Evolutionary conservation across 1,140 invertebrate species (phyloP), one percentile per base, ranked within the genome.

Genomic region (Apis cerana): DNA sequence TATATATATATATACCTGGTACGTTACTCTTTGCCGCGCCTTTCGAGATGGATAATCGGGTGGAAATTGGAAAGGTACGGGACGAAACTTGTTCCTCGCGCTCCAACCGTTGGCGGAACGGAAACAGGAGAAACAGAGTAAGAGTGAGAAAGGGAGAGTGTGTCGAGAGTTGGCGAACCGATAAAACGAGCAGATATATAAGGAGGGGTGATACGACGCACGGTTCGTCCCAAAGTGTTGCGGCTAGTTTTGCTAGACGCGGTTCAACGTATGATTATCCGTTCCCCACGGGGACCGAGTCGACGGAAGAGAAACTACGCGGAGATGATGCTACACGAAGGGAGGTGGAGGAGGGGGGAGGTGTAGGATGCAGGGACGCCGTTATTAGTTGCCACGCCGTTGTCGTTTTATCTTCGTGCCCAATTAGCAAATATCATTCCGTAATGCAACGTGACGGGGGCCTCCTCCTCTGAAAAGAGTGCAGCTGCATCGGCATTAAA

Each of bases 381-480:
- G 91, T 94, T 93, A 94, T 94, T 94, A 94, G 91, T 91, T 91
- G 88, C 86, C 69, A 75, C 84, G 75, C 87, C 87, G 86, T 88
- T 84, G 84, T 93, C 90, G 90, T 93, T 93, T 94, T 94, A 93
- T 94, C 92, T 93, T 93, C 91, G 90, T 89, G 89, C 92, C 93
- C 92, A 93, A 94, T 94, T 94, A 94, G 91, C 91, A 88, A 91
- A 91, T 93, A 93, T 92, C 91, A 92, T 91, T 92, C 85, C 85
- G 92, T 93, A 93, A 93, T 93, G 91, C 91, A 93, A 93, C 89
- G 87, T 93, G 93, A 94, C 92, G 90, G 86, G 59, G 61, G 81
- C 88, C 82, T 87, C 84, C 82, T 87, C 84, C 88, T 87, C 85
- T 88, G 78, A 85, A 86, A 89, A 82, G 84, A 84, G 84, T 82